Base-by-base conservation (phyloP, 2,888 invertebrate genomes). In the Peribatodes rhomboidaria region DNA sequence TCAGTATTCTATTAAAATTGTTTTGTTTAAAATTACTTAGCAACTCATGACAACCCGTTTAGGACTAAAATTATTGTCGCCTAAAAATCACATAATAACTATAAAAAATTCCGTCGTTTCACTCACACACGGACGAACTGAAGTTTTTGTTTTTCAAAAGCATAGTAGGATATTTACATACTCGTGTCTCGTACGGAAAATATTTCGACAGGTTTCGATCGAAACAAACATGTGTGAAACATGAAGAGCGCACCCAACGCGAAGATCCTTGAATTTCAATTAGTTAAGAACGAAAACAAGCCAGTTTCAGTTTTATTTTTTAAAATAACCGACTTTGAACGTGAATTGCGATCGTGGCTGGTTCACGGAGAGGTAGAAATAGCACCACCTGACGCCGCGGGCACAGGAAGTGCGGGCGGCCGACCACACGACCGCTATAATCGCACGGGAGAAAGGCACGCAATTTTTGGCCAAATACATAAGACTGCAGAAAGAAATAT, bases 341-440 rank as follows among this genome's bases (percentile, higher is more conserved):
- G 82, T 89, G 89, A 87, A 90, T 86, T 82, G 79, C 80, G 76
- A 69, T 52, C 61, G 76, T 67, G 70, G 76, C 70, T 78, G 82
- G 88, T 89, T 89, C 86, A 89, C 80, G 88, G 86, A 86, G 85
- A 87, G 79, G 85, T 87, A 84, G 84, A 89, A 89, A 90, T 89
- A 89, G 86, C 83, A 87, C 78, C 84, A 88, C 85, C 89, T 87
- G 89, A 85, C 87, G 81, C 77, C 70, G 47, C 27, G 27, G 72
- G 73, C 82, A 80, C 90, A 87, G 90, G 91, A 90, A 89, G 87
- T 85, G 82, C 79, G 85, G 82, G 76, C 83, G 83, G 80, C 68
- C 80, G 83, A 77, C 74, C 84, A 78, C 73, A 78, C 81, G 70
- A 77, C 73, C 77, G 71, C 69, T 73, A 76, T 72, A 76, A 75